Conservation (phyloP, 2,113 vertebrate genomes). For the Probosciger aterrimus region DNA sequence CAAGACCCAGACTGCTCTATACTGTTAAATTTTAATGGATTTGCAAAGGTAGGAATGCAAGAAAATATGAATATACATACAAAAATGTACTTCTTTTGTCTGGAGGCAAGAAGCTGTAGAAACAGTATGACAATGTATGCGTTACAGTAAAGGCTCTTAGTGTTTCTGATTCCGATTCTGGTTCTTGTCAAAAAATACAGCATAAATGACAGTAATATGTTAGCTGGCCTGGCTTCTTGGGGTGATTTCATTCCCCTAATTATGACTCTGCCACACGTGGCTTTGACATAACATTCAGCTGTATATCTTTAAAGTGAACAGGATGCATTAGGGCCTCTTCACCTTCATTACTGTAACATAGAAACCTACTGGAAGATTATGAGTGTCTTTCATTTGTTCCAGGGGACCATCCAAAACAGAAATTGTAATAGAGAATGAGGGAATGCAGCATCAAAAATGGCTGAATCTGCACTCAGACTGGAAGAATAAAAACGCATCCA, state of each 20-base stretch:
- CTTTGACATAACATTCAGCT: background rate
- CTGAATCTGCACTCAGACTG: slow-evolving; percentile 82
- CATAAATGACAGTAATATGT: background rate
- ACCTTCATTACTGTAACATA: background rate
- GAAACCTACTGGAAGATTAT: background rate
- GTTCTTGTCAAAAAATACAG: background rate
- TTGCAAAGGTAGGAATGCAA: background rate
- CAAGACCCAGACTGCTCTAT: background rate
- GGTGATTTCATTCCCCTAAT: background rate
- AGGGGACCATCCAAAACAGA: slow-evolving; percentile 79
- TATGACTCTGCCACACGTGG: background rate
- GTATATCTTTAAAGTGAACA: background rate
- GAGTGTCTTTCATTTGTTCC: slow-evolving; percentile 36
- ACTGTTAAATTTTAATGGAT: background rate
- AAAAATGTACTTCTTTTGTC: background rate
- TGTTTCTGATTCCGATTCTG: background rate
- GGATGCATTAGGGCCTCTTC: background rate
- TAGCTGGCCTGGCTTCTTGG: background rate
- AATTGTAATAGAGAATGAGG: slow-evolving; percentile 64
- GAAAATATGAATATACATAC: background rate
- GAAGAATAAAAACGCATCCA: slow-evolving; percentile 76
- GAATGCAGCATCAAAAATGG: slow-evolving; percentile 78
- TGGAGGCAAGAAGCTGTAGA: background rate
- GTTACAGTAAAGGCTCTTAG: background rate
- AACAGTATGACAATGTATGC: background rate